These are phyloP conservation scores for Elaphurus davidianus DNA, from an alignment of 2,113 vertebrate genomes.

Conservation along the genomic window DNA sequence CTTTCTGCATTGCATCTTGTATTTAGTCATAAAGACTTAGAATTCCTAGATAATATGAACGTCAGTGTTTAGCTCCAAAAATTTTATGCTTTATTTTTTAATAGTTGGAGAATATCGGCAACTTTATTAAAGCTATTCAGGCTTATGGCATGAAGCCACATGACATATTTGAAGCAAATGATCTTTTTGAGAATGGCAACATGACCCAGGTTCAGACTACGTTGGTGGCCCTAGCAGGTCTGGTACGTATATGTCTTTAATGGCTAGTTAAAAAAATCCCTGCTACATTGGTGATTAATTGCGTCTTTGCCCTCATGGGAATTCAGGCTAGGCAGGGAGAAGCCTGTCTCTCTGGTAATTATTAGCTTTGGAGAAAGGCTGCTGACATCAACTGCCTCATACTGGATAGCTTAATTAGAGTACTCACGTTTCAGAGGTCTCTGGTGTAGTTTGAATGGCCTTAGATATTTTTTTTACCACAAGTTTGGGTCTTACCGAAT, in stretches of 20 bases:
- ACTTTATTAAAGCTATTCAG: constrained; percentile 97
- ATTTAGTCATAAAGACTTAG: not conserved
- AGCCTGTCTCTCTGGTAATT: not conserved
- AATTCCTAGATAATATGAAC: not conserved
- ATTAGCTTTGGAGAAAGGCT: not conserved
- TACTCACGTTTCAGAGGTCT: not conserved
- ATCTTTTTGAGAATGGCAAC: constrained; percentile 98
- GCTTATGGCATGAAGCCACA: constrained; percentile 94
- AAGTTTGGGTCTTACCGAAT: not conserved
- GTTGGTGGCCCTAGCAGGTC: constrained; percentile 92
- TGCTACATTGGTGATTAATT: not conserved
- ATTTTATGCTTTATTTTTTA: not conserved
- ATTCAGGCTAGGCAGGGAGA: not conserved
- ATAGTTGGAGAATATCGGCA: constrained; percentile 97
- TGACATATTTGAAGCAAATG: constrained; percentile 99
- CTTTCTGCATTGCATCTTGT: not conserved
- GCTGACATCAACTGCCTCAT: not conserved
- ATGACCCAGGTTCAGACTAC: constrained; percentile 98
- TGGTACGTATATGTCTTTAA: constrained; percentile 85
- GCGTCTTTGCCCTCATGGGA: not conserved
- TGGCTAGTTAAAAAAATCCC: not conserved
- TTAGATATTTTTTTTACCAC: not conserved
- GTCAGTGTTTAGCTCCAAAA: not conserved
- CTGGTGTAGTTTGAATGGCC: not conserved
- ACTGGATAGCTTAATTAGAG: not conserved